These are phyloP conservation scores for Muscidifurax raptorellus DNA, from an alignment of 1,140 invertebrate species.

Conservation along the genomic window DNA sequence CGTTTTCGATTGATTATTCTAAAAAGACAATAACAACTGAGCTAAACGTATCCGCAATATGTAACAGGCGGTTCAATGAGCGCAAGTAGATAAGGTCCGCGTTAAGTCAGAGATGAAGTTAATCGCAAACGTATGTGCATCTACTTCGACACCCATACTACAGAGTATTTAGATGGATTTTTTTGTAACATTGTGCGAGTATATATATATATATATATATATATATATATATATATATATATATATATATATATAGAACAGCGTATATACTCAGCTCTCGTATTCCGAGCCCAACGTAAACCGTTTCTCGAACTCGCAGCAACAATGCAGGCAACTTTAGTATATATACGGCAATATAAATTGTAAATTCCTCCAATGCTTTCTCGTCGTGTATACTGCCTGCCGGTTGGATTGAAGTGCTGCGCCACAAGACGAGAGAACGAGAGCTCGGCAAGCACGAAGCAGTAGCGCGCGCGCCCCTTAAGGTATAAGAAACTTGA, in stretches of 20 bases:
- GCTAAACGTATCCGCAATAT: neutral
- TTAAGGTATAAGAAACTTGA: conserved; percentile 20
- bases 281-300: neutral
- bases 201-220: too few relatives aligned
- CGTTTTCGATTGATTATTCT: too few relatives aligned
- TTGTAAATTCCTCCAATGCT: neutral
- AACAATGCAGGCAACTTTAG: neutral
- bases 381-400: neutral
- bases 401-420: neutral
- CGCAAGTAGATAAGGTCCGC: neutral
- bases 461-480: neutral
- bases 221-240: too few relatives aligned
- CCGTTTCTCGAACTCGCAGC: neutral
- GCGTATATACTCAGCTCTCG: too few relatives aligned
- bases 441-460: neutral
- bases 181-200: too few relatives aligned
- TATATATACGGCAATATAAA: neutral
- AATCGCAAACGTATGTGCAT: too few relatives aligned
- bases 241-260: too few relatives aligned
- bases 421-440: neutral
- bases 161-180: neutral
- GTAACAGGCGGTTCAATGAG: neutral
- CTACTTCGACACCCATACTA: too few relatives aligned
- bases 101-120: neutral
- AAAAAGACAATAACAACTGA: too few relatives aligned